Conservation (phyloP, 2,888 invertebrate species). For the Drosophila paracracens region DNA sequence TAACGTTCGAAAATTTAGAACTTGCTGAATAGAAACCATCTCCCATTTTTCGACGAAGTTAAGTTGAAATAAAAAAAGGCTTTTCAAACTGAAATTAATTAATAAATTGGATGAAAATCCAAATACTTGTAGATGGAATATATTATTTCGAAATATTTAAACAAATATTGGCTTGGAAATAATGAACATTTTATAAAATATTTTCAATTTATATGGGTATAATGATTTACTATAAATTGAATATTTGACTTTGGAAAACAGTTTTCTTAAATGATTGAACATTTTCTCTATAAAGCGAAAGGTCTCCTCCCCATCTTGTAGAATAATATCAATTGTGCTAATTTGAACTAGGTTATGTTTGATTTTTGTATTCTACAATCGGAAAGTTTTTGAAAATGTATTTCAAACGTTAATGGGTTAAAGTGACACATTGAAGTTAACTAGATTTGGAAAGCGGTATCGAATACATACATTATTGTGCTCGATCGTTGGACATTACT, state of each 20-base stretch:
- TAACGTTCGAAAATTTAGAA: conserved; percentile 7
- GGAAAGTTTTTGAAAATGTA: background rate
- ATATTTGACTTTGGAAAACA: background rate
- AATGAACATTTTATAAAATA: background rate
- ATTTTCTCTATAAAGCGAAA: background rate
- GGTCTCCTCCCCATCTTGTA: background rate
- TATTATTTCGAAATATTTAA: background rate
- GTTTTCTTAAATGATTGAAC: background rate
- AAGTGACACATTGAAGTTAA: conserved; percentile 23
- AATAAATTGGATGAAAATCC: background rate
- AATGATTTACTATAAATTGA: background rate
- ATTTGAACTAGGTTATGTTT: background rate
- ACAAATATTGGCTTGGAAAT: background rate
- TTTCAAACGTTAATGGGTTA: conserved; percentile 27
- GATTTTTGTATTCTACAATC: background rate
- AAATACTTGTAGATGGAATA: background rate
- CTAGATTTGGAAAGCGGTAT: conserved; percentile 9
- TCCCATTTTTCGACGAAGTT: background rate
- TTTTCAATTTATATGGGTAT: background rate
- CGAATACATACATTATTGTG: conserved; percentile 8
- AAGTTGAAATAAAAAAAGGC: background rate
- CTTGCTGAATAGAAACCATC: background rate
- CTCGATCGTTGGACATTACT: conserved; percentile 29
- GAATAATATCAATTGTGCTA: background rate
- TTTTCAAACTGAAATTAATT: background rate